Base-by-base conservation (phyloP, 2,113 vertebrate species). In the Eclectus roratus region DNA sequence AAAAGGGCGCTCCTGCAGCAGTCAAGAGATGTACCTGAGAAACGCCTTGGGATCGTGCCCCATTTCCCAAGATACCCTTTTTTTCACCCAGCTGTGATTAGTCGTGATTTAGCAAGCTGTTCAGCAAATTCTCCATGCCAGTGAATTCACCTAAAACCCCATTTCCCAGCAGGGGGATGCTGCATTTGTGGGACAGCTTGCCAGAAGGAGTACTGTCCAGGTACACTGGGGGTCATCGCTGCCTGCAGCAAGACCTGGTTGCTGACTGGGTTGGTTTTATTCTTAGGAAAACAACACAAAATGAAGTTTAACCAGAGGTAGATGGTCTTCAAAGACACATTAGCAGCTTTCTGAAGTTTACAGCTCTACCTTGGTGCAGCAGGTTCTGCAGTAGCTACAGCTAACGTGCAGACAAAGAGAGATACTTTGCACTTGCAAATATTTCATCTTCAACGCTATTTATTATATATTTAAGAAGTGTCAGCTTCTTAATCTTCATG, bases 21-120 rank as follows among this genome's bases (percentile, higher is more conserved):
- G 12, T 6, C n/a, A 21, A 17, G n/a, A 3, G 2, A 4, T 0
- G 0, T 13, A 46, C 17, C 29, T 0, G 0, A 74, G 77, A 27
- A 74, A 91, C 13, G 13, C 39, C 19, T 74, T 11, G 5, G 43
- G 31, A 37, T 39, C 23, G 37, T 3, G 5, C 31, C 35, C 24
- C 25, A 7, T 56, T 12, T 66, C 31, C 55, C 27, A 61, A 61
- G 24, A 41, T 12, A 7, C 8, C 55, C 6, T 4, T 53, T 25
- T 53, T 46, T 23, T 44, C 74, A 77, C 53, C 55, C 66, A 24
- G 25, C 39, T 23, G 21, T 8, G 35, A 47, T 31, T 33, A 9
- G 4, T n/a, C 24, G 20, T 15, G 41, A 88, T 39, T 89, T 70
- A 82, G 18, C 6, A 46, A 78, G 46, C 7, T 39, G 8, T 50